A percentile compares a stretch with the other conserved stretches of the same genome.
Evolutionary conservation across 2,888 invertebrate genomes (phyloP).

Genomic region (Mesoligia furuncula): DNA sequence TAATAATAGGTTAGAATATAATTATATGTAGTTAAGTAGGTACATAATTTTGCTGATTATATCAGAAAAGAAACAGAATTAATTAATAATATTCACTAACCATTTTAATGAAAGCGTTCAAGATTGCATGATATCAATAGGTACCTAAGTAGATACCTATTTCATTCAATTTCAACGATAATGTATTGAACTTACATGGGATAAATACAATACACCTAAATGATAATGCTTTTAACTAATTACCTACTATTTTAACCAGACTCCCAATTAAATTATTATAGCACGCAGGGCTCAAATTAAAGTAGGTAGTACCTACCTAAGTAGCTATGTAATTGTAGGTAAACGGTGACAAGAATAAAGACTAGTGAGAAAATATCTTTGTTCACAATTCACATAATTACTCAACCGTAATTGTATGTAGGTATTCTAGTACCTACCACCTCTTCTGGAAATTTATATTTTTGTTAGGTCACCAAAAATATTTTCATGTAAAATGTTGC

Average conservation of each 20-base stretch:
- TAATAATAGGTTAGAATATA: neutral
- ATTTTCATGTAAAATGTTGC: no score
- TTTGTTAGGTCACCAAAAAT: no score
- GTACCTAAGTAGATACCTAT: neutral
- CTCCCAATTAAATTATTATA: neutral
- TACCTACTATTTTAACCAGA: neutral
- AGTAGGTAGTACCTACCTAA: no score
- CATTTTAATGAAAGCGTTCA: conserved; percentile 1
- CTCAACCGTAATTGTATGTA: conserved; percentile 15
- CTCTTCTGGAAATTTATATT: neutral
- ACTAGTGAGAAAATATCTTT: conserved; percentile 3
- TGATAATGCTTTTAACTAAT: neutral
- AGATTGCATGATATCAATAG: neutral
- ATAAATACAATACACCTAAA: neutral
- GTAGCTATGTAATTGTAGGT: neutral
- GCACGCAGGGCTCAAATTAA: neutral
- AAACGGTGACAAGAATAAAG: neutral
- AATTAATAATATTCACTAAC: conserved; percentile 17
- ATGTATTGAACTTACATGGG: neutral
- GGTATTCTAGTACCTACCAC: neutral
- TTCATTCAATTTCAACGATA: neutral
- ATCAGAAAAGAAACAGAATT: conserved; percentile 29
- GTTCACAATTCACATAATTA: neutral
- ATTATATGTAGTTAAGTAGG: neutral
- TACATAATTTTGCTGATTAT: conserved; percentile 26